Conservation (phyloP, 2,888 invertebrate genomes). For the Ctena decussata region DNA sequence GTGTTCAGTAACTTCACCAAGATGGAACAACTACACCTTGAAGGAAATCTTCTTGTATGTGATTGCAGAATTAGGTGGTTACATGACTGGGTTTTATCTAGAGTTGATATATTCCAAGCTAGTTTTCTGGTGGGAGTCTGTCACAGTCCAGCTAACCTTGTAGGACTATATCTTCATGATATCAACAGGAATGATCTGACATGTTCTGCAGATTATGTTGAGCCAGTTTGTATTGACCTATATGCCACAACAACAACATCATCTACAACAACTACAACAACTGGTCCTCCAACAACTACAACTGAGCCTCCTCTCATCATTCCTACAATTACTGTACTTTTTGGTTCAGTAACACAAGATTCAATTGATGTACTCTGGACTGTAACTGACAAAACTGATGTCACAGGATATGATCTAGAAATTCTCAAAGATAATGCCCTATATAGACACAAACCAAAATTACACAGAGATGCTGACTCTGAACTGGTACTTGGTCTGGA, state of each 20-base stretch:
- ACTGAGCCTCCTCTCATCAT: slow-evolving; percentile 1
- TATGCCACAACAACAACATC: slow-evolving; percentile 59
- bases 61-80: slow-evolving; percentile 95
- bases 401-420: slow-evolving; percentile 51
- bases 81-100: slow-evolving; percentile 86
- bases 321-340: slow-evolving; percentile 36
- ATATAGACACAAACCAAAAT: background rate
- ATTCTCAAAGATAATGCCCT: slow-evolving; percentile 12
- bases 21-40: slow-evolving; percentile 88
- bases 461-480: slow-evolving; percentile 21
- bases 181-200: slow-evolving; percentile 38
- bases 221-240: slow-evolving; percentile 53
- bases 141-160: slow-evolving; percentile 39
- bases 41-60: slow-evolving; percentile 93
- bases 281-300: slow-evolving; percentile 17
- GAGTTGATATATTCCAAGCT: background rate
- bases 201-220: slow-evolving; percentile 39
- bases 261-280: slow-evolving; percentile 41
- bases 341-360: slow-evolving; percentile 5
- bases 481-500: slow-evolving; percentile 24
- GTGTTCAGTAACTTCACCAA: slow-evolving; percentile 70
- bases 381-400: slow-evolving; percentile 49
- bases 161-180: slow-evolving; percentile 29
- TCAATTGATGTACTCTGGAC: slow-evolving; percentile 45
- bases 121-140: slow-evolving; percentile 42